These are phyloP conservation scores for Melanostoma scalare DNA, from an alignment of 2,888 invertebrate genomes.

Conservation along the genomic window DNA sequence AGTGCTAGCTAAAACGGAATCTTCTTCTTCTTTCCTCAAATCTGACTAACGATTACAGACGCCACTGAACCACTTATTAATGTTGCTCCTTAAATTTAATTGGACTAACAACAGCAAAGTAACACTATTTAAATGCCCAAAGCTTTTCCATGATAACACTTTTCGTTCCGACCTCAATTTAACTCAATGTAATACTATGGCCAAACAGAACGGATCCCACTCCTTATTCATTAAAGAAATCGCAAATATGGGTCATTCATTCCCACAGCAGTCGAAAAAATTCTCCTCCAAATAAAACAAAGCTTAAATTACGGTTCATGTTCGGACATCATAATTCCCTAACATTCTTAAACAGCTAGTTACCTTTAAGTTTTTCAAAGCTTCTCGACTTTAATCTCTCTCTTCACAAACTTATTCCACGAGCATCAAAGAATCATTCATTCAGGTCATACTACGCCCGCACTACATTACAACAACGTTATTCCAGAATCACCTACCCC, in stretches of 20 bases:
- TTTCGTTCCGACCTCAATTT: constrained; percentile 8
- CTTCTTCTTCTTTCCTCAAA: too few species aligned
- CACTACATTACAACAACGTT: constrained; percentile 2
- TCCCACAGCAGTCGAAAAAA: neutral
- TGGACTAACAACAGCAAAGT: neutral
- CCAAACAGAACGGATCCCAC: neutral
- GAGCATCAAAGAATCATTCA: constrained; percentile 44
- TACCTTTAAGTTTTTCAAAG: constrained; percentile 19
- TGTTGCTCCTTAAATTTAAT: neutral
- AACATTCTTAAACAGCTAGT: neutral
- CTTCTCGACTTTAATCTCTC: constrained; percentile 46
- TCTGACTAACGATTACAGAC: too few species aligned
- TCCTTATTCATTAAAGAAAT: constrained; percentile 6
- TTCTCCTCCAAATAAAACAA: neutral
- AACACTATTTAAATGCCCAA: neutral
- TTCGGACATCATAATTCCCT: constrained; percentile 24
- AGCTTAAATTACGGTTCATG: constrained; percentile 9
- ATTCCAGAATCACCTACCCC: constrained; percentile 34
- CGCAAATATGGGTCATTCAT: constrained; percentile 22
- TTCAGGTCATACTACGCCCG: constrained; percentile 36
- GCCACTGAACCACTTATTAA: neutral
- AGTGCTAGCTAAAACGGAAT: too few species aligned
- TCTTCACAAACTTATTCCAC: constrained; percentile 34
- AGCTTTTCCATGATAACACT: neutral
- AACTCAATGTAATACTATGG: constrained; percentile 1